Conservation (phyloP, 1,140 invertebrate species). For the Laupala kohalensis region DNA sequence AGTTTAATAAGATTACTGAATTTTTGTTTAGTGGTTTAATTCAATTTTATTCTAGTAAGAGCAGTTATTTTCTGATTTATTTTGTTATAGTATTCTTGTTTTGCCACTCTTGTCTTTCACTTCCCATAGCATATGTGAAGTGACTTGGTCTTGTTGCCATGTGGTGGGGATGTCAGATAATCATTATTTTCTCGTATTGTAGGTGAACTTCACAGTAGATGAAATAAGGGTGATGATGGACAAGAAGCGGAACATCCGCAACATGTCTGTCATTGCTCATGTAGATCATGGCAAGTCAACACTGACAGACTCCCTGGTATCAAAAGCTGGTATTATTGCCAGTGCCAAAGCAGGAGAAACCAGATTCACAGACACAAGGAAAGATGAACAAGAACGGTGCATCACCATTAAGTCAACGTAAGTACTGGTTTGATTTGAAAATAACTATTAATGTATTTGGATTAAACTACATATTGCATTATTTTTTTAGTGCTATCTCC, state of each 20-base stretch:
- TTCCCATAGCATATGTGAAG: constrained; percentile 14
- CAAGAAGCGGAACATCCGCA: constrained; percentile 98
- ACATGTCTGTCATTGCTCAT: constrained; percentile 99
- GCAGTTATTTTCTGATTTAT: neutral
- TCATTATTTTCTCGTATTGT: constrained; percentile 26
- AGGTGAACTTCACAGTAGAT: constrained; percentile 99
- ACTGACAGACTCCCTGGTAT: constrained; percentile 96
- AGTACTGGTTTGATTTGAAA: constrained; percentile 32
- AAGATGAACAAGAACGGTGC: constrained; percentile 98
- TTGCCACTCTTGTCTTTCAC: constrained; percentile 22
- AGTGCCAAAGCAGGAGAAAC: constrained; percentile 96
- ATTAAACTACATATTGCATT: too few relatives aligned
- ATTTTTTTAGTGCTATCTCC: constrained; percentile 73
- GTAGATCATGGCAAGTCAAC: constrained; percentile 99
- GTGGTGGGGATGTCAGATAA: too few relatives aligned
- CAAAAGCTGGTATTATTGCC: constrained; percentile 99
- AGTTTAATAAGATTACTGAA: too few relatives aligned
- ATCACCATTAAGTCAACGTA: constrained; percentile 99
- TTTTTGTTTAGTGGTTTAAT: too few relatives aligned
- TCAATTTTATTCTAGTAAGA: neutral
- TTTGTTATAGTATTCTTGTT: neutral
- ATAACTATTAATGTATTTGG: neutral
- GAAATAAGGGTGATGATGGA: constrained; percentile 99
- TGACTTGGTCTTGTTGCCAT: constrained; percentile 16
- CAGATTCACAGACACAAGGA: constrained; percentile 96